These are phyloP conservation scores for Xyliphius kryptos DNA, from an alignment of 2,113 vertebrate species.

Conservation along the genomic window DNA sequence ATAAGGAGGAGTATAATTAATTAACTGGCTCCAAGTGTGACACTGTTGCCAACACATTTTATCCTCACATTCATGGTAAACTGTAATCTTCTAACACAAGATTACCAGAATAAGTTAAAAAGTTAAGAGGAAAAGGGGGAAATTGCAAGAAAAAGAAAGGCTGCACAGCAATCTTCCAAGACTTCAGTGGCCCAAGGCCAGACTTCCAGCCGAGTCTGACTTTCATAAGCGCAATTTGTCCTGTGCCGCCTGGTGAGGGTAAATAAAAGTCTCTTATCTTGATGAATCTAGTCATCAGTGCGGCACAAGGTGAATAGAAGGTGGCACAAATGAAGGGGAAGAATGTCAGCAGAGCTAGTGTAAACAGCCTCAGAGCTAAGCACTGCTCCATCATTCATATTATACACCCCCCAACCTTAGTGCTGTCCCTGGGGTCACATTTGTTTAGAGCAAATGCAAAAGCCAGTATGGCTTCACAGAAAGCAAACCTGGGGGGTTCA, in stretches of 20 bases:
- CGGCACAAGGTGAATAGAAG: slow-evolving; percentile 50
- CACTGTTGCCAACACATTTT: not conserved
- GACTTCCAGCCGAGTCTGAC: slow-evolving; percentile 32
- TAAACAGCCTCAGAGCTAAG: slow-evolving; percentile 39
- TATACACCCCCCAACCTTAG: not conserved
- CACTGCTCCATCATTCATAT: slow-evolving; percentile 40
- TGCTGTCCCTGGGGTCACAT: slow-evolving; percentile 19
- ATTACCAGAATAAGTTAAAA: not conserved
- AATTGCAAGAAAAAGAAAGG: not conserved
- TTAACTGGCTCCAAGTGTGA: not conserved
- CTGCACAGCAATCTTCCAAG: not conserved
- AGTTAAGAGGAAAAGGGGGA: not conserved
- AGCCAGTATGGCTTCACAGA: slow-evolving; percentile 18
- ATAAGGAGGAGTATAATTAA: not conserved
- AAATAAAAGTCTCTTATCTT: slow-evolving; percentile 53
- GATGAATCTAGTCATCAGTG: slow-evolving; percentile 52
- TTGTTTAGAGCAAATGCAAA: slow-evolving; percentile 37
- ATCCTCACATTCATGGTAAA: slow-evolving; percentile 42
- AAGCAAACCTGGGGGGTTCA: slow-evolving; percentile 1
- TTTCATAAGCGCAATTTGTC: slow-evolving; percentile 46
- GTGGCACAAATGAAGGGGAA: slow-evolving; percentile 53
- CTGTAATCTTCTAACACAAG: slow-evolving; percentile 39
- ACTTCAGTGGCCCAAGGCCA: not conserved
- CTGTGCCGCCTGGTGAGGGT: slow-evolving; percentile 21
- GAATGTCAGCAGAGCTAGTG: slow-evolving; percentile 46